These are phyloP conservation scores for Brachyistius frenatus DNA, from an alignment of 2,113 vertebrate species.

Conservation along the genomic window DNA sequence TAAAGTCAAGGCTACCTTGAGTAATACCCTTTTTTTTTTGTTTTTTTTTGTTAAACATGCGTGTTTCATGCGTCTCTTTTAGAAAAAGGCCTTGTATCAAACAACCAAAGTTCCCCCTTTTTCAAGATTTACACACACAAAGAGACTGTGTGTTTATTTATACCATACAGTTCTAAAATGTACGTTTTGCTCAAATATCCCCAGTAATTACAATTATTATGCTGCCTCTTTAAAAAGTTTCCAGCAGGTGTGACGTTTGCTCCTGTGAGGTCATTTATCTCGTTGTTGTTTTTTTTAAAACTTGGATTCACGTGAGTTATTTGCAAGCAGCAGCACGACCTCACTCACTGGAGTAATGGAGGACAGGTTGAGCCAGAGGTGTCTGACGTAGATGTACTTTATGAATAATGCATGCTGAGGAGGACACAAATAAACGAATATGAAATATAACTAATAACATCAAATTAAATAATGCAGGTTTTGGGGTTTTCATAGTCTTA, in stretches of 20 bases:
- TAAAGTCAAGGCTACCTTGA: slow-evolving; percentile 1
- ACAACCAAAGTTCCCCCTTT: background rate
- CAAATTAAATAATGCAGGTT: too few relatives aligned
- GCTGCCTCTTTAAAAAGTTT: background rate
- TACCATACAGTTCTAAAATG: background rate
- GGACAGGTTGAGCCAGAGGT: slow-evolving; percentile 58
- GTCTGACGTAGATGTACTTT: slow-evolving; percentile 38
- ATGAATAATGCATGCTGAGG: background rate
- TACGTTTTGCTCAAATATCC: too few relatives aligned
- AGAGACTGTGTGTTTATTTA: background rate
- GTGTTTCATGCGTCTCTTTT: background rate
- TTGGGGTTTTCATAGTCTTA: too few relatives aligned
- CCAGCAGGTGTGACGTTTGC: slow-evolving; percentile 11
- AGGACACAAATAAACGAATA: background rate
- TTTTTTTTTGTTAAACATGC: background rate
- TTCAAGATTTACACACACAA: too few relatives aligned
- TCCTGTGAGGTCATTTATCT: slow-evolving; percentile 43
- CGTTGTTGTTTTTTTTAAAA: slow-evolving; percentile 66
- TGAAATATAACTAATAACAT: background rate
- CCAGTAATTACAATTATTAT: background rate
- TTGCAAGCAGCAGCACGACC: background rate
- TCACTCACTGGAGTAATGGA: slow-evolving; percentile 12
- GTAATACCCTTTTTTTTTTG: background rate
- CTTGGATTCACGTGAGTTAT: slow-evolving; percentile 38
- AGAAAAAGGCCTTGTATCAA: background rate